A percentile compares a stretch with the other conserved stretches of the same genome.
These are phyloP conservation scores for Thalassaphorura encarpata DNA, from an alignment of 1,140 invertebrate species.

Conservation along the genomic window DNA sequence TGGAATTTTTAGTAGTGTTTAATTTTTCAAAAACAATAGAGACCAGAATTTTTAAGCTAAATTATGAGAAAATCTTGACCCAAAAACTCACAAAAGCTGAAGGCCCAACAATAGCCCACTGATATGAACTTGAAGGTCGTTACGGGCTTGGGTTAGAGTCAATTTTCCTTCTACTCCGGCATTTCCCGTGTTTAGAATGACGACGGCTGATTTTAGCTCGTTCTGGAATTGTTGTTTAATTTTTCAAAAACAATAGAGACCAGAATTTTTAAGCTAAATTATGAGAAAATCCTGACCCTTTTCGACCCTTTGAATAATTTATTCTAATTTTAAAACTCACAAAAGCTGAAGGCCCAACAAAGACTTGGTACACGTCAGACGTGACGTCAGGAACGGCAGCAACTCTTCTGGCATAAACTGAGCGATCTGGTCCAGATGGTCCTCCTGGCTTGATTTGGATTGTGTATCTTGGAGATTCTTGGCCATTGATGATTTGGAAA, in stretches of 20 bases:
- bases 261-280: neutral
- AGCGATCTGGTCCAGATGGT: neutral
- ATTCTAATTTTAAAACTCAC: no score
- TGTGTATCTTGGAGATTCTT: no score
- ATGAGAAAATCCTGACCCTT: no score
- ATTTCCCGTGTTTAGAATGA: neutral
- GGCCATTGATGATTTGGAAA: no score
- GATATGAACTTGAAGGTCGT: neutral
- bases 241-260: neutral
- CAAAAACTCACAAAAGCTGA: neutral
- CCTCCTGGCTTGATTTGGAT: no score
- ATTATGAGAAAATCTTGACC: no score
- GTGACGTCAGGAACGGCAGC: neutral
- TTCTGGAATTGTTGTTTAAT: neutral
- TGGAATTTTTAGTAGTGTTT: neutral
- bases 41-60: neutral
- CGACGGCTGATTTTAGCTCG: neutral
- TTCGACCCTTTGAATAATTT: no score
- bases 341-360: neutral
- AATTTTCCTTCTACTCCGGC: neutral
- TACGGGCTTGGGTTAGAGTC: neutral
- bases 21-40: neutral
- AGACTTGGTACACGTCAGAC: neutral
- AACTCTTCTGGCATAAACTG: neutral
- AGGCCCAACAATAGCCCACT: neutral